Base-by-base conservation (phyloP, 1,140 invertebrate genomes). In the Panulirus ornatus region DNA sequence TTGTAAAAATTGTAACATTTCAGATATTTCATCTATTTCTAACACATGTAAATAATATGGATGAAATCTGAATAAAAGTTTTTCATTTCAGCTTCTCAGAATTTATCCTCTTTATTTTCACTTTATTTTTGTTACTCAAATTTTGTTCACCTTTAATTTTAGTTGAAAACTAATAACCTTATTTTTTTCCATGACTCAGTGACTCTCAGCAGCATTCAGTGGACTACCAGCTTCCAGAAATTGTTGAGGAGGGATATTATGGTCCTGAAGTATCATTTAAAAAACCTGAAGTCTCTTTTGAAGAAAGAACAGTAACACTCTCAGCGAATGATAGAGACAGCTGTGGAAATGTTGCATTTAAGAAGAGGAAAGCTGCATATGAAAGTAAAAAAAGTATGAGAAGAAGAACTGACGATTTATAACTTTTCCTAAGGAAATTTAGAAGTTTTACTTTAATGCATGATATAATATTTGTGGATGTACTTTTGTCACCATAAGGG, bases 211-310 rank as follows among this genome's bases (percentile, higher is more conserved):
- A 66, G 27, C 6, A 36, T n/a, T 42, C 44, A 5, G 63, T 84
- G 3, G 82, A 84, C 40, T 70, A 70, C 27, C 92, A 91, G 66
- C 76, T 92, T 3, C 83, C 91, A 75, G 47, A 92, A 66, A 81
- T 90, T 51, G 82, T 66, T 40, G 88, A 91, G 16, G 84, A 84
- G 34, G 76, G 51, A 16, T 83, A 84, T 42, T 84, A 90, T 58
- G 70, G 70, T 54, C 88, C 88, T 40, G 88, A 83, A 27, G 63
- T 90, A n/a, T 76, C 58, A n/a, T 63, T 83, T n/a, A 84, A 51
- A 22, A 82, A 83, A 19, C 71, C 58, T 6, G 47, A 84, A 27
- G 73, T 83, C 19, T 54, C 83, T 6, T 90, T 90, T 40, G 58
- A 58, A 34, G 81, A 75, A 44, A 79, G 73, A 44, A 83, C 79